Conservation (phyloP, 2,113 vertebrate genomes). For the Columbina picui region DNA sequence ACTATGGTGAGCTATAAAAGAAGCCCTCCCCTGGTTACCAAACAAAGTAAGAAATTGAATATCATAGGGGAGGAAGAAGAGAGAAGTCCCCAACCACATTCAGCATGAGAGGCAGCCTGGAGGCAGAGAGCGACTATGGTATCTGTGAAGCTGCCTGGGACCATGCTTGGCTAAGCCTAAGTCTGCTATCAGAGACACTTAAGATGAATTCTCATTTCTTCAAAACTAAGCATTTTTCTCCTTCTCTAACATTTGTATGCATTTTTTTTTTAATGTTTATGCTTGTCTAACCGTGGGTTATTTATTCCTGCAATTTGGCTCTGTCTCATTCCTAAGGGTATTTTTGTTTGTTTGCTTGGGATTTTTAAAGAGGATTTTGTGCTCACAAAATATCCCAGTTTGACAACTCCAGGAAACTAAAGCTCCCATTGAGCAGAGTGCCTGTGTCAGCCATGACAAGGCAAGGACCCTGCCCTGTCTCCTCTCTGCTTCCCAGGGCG, state of each 20-base stretch:
- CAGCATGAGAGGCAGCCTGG: not conserved
- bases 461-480: not conserved
- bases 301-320: not conserved
- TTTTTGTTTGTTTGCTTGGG: not conserved
- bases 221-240: not conserved
- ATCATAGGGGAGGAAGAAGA: not conserved
- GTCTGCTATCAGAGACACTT: not conserved
- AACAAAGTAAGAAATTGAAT: not conserved
- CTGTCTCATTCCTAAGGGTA: not conserved
- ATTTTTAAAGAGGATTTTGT: constrained; percentile 17
- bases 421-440: not conserved
- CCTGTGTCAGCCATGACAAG: not conserved
- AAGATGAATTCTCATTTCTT: not conserved
- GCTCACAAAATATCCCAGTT: not conserved
- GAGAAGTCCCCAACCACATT: not conserved
- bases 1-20: not conserved
- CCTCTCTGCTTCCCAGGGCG: not conserved
- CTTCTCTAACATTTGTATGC: not conserved
- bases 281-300: not conserved
- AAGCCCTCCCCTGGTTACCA: not conserved
- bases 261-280: not conserved
- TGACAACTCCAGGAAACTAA: not conserved
- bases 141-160: not conserved
- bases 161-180: not conserved
- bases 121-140: not conserved